Percentiles rank a stretch among this genome's conserved stretches.
Conservation (phyloP, 2,113 vertebrate genomes). For the Forbesichthys agassizii region DNA sequence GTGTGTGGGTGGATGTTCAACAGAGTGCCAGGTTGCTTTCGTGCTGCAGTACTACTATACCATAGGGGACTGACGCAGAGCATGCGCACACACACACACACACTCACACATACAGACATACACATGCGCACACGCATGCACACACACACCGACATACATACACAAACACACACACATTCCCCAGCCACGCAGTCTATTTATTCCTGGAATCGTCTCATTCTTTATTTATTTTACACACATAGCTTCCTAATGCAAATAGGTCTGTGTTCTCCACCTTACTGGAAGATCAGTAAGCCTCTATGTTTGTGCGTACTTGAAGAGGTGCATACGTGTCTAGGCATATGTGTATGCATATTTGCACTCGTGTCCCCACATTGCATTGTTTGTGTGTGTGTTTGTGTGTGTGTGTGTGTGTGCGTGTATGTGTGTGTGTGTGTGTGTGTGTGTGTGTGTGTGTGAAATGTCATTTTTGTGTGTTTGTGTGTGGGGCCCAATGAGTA, state of each 20-base stretch:
- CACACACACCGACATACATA: constrained; percentile 13
- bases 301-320: constrained; percentile 11
- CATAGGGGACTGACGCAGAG: constrained; percentile 48
- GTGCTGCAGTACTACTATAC: constrained; percentile 42
- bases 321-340: constrained; percentile 2
- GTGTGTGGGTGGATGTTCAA: constrained; percentile 28
- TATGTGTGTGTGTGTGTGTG: constrained; percentile 20
- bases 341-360: background rate
- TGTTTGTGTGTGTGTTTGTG: constrained; percentile 8
- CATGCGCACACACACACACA: constrained; percentile 46
- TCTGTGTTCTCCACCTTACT: constrained; percentile 59
- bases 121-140: no score
- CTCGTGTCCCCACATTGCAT: background rate
- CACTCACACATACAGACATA: constrained; percentile 36
- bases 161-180: constrained; percentile 61
- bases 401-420: constrained; percentile 17
- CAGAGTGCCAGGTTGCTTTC: constrained; percentile 53
- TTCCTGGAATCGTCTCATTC: constrained; percentile 72
- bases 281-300: constrained; percentile 51
- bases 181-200: constrained; percentile 69
- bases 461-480: constrained; percentile 33
- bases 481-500: constrained; percentile 67
- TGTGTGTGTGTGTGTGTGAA: constrained; percentile 31
- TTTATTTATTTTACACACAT: constrained; percentile 74
- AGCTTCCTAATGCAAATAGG: constrained; percentile 73